Base-by-base conservation (phyloP, 53 echinoderm and acorn worm genomes). In the Patiria pectinifera region DNA sequence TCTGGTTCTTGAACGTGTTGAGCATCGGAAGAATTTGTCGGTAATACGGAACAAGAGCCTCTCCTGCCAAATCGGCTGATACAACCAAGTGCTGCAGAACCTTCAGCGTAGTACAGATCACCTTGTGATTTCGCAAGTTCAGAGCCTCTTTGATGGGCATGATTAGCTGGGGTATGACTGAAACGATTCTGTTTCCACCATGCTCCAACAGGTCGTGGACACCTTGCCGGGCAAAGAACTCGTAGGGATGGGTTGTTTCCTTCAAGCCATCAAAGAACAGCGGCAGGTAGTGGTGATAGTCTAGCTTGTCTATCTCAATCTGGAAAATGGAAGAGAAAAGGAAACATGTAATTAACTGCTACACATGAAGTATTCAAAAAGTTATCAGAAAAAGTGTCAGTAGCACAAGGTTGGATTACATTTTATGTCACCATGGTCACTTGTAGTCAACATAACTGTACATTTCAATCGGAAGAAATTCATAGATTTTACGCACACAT, bases 181-280 rank as follows among this genome's bases (percentile, higher is more conserved):
- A 83, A 3, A 97, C 89, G 77, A 97, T 97, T 81, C 97, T 99
- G 93, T 53, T 48, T 19, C 99, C 97, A 45, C 99, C 99, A 70
- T 99, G 99, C 91, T 99, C 99, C 72, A 99, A 83, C 99, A 99
- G 96, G 94, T 99, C 99, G 83, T 99, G 99, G 35, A 99, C 97
- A 4, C 99, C 99, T 96, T 96, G 99, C 23, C 95, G 87, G 11
- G 99, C 96, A 70, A 99, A 99, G 91, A 99, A 99, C 83, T 96
- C 97, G 85, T 95, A 97, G 14, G 99, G 99, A 82, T 99, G 99
- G 80, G 93, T 87, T 0, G 99, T 99, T 86, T 99, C 99, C 71
- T 97, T 94, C 47, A 99, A 91, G 18, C 99, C 99, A 86, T 96
- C 97, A 71, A 97, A 99, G 76, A 96, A 99, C 97, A 99, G 94